A percentile compares a stretch with the other conserved stretches of the same genome.
phyloP scores from a whole-genome alignment of 2,888 invertebrate species.

The Cryptocephalus primarius region DNA sequence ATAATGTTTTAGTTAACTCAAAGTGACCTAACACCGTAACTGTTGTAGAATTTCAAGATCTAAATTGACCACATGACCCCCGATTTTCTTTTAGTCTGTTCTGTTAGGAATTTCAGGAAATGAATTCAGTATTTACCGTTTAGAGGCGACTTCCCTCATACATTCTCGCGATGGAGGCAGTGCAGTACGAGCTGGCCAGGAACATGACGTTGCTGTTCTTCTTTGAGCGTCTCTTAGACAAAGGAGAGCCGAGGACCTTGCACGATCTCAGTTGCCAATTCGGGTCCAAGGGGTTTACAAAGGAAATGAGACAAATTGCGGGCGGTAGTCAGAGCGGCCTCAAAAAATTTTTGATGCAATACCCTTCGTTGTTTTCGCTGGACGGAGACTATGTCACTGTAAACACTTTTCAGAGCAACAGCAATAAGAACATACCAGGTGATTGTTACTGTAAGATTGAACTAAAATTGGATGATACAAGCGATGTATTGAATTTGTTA shows the following conservation, averaged over 20 bases:
- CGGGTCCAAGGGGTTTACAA: constrained; percentile 97
- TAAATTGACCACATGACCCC: constrained; percentile 6
- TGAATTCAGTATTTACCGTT: no score
- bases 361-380: constrained; percentile 91
- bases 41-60: constrained; percentile 14
- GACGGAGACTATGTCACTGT: constrained; percentile 87
- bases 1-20: constrained; percentile 2
- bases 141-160: no score
- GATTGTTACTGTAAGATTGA: constrained; percentile 19
- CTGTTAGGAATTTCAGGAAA: background rate
- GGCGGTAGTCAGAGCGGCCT: constrained; percentile 94
- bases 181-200: constrained; percentile 87
- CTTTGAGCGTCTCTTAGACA: constrained; percentile 95
- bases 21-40: constrained; percentile 1
- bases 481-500: no score
- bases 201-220: constrained; percentile 97
- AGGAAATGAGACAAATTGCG: constrained; percentile 94
- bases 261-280: constrained; percentile 99
- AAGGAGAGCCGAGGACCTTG: constrained; percentile 88
- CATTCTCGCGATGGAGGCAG: constrained; percentile 62
- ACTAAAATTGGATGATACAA: background rate
- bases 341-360: constrained; percentile 92
- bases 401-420: constrained; percentile 63
- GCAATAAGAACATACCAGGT: constrained; percentile 42
- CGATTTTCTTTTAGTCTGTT: constrained; percentile 1